Base-by-base conservation (phyloP, 2,113 vertebrate species). In the Carlito syrichta region DNA sequence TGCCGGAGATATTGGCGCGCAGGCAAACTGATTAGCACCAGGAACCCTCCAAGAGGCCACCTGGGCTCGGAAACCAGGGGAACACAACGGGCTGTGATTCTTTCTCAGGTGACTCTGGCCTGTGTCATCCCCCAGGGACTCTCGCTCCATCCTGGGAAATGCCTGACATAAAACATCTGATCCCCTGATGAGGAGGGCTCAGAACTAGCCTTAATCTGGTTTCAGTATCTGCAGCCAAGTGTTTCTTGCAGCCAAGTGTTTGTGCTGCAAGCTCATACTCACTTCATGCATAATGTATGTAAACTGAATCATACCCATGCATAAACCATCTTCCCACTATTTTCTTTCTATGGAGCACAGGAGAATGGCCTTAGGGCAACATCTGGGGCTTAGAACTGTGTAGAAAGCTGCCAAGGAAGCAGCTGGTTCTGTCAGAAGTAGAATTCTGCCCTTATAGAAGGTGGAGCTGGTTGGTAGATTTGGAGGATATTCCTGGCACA, bases 211-310 rank as follows among this genome's bases (percentile, higher is more conserved):
- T 60, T 85, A 35, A 89, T 74, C 14, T 4, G 32, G 40, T 74
- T 89, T 95, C 38, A 30, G 60, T 45, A 30, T 27, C 43, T 69
- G 73, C n/a, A n/a, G n/a, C n/a, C n/a, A n/a, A n/a, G 11, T 38
- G 66, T 78, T 79, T 91, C 84, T 89, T 71, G 50, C 63, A 92
- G 54, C 35, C 84, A 58, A 81, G 77, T 14, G 19, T 35, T 30
- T 54, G 0, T 63, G 69, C 86, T n/a, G 62, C 68, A 79, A 52
- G 62, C 50, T 71, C 62, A 79, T 12, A 56, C 6, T 52, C 32
- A 2, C 27, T 85, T 84, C 68, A 2, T 77, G 12, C 6, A 78
- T 84, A 40, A 88, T 69, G n/a, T 5, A 62, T 40, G 23, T 68
- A 38, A 48, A 84, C 10, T 50, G 60, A 94, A 81, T 35, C 88